Percentiles rank a stretch among this genome's conserved stretches.
Evolutionary conservation across 2,888 invertebrate genomes (phyloP).

Genomic region (Petrophora chlorosata): DNA sequence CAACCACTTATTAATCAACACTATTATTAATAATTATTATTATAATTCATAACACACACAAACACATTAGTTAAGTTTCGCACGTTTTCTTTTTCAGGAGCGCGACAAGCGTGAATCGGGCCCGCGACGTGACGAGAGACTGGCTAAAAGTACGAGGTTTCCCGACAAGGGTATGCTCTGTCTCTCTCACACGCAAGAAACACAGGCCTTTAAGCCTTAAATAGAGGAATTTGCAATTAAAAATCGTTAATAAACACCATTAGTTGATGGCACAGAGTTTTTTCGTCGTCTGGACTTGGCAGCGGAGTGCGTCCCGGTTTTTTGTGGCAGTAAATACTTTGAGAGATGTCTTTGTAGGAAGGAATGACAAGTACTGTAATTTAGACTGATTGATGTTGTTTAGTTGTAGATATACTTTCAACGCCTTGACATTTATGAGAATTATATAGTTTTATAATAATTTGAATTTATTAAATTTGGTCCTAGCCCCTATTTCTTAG

Average conservation of each 20-base stretch:
- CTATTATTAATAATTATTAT: slow-evolving; percentile 9
- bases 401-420: too few relatives aligned
- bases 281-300: slow-evolving; percentile 14
- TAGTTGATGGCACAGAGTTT: slow-evolving; percentile 26
- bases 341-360: not conserved
- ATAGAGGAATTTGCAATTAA: slow-evolving; percentile 54
- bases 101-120: slow-evolving; percentile 35
- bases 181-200: slow-evolving; percentile 42
- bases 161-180: slow-evolving; percentile 34
- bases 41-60: slow-evolving; percentile 37
- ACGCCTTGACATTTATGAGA: too few relatives aligned
- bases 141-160: slow-evolving; percentile 45
- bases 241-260: slow-evolving; percentile 57
- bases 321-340: not conserved
- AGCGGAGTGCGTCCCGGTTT: not conserved
- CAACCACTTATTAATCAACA: slow-evolving; percentile 45
- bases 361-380: not conserved
- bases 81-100: slow-evolving; percentile 14
- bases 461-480: too few relatives aligned
- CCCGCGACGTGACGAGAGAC: slow-evolving; percentile 44
- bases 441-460: too few relatives aligned
- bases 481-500: too few relatives aligned
- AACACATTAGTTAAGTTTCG: slow-evolving; percentile 45
- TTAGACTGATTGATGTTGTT: too few relatives aligned
- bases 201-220: slow-evolving; percentile 33